A percentile compares a stretch with the other conserved stretches of the same genome.
Evolutionary conservation across 2,888 invertebrate species (phyloP).

Genomic region (Lasioglossum morio): DNA sequence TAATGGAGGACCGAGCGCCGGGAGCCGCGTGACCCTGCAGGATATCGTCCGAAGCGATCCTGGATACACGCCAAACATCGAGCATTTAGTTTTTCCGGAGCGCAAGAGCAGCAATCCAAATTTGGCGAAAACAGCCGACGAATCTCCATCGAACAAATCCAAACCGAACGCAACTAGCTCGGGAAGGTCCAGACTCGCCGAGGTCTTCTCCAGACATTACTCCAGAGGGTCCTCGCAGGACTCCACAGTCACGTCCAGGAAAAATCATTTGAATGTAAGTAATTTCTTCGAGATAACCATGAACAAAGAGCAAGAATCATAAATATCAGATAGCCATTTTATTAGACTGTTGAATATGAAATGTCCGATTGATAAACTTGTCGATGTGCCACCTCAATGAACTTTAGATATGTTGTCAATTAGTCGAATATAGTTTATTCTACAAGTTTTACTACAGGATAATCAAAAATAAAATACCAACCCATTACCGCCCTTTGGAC

Average conservation of each 20-base stretch:
- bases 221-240: slow-evolving; percentile 80
- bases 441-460: too few species aligned
- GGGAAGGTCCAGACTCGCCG: slow-evolving; percentile 85
- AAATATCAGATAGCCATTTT: too few species aligned
- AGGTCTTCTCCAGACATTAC: slow-evolving; percentile 85
- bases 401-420: too few species aligned
- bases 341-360: too few species aligned
- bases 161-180: slow-evolving; percentile 73
- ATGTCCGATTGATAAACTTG: too few species aligned
- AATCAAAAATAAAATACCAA: too few species aligned
- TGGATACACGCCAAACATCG: slow-evolving; percentile 86
- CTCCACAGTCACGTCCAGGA: slow-evolving; percentile 71
- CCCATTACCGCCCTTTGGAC: too few species aligned
- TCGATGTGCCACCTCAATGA: too few species aligned
- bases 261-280: slow-evolving; percentile 79
- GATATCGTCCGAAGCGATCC: slow-evolving; percentile 84
- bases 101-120: slow-evolving; percentile 85
- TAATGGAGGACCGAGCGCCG: slow-evolving; percentile 74
- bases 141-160: slow-evolving; percentile 73
- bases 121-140: slow-evolving; percentile 74
- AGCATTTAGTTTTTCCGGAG: slow-evolving; percentile 86
- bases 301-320: too few species aligned
- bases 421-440: too few species aligned
- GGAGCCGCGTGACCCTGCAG: slow-evolving; percentile 79
- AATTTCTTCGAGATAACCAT: background rate